Evolutionary conservation across 2,797 vertebrate genomes (phyloP).

Genomic region (Coluber constrictor): DNA sequence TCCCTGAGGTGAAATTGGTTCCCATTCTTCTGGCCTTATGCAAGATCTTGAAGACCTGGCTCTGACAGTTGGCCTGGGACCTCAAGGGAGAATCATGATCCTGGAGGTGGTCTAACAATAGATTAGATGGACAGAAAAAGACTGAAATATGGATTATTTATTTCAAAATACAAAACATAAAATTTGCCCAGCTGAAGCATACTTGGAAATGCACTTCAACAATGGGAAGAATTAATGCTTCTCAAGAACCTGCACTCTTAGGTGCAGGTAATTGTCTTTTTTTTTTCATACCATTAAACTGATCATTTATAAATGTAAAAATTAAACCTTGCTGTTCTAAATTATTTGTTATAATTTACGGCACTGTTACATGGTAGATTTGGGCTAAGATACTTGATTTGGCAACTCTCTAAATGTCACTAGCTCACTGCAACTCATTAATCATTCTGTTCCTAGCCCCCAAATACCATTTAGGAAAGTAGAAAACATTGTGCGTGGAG

Average conservation of each 20-base stretch:
- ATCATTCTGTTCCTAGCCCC: conserved; percentile 14
- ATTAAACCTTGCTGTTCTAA: conserved; percentile 25
- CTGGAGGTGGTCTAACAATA: not conserved
- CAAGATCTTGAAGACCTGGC: not conserved
- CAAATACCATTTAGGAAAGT: conserved; percentile 19
- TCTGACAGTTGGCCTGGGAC: not conserved
- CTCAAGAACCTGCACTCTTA: too few species aligned
- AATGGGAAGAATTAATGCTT: not conserved
- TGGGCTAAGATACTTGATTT: conserved; percentile 6
- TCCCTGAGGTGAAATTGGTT: not conserved
- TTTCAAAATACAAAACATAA: not conserved
- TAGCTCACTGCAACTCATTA: conserved; percentile 20
- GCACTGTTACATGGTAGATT: not conserved
- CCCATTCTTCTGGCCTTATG: not conserved
- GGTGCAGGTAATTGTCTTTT: not conserved
- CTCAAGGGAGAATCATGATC: not conserved
- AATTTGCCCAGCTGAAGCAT: not conserved
- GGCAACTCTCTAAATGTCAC: conserved; percentile 16
- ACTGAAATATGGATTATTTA: not conserved
- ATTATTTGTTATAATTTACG: conserved; percentile 9
- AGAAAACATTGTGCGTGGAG: not conserved
- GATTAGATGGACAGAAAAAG: not conserved
- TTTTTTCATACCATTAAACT: not conserved
- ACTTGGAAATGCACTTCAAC: not conserved
- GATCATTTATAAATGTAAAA: not conserved